A percentile compares a stretch with the other conserved stretches of the same genome.
phyloP scores from a whole-genome alignment of 2,888 invertebrate genomes.

The Adineta ricciae region DNA sequence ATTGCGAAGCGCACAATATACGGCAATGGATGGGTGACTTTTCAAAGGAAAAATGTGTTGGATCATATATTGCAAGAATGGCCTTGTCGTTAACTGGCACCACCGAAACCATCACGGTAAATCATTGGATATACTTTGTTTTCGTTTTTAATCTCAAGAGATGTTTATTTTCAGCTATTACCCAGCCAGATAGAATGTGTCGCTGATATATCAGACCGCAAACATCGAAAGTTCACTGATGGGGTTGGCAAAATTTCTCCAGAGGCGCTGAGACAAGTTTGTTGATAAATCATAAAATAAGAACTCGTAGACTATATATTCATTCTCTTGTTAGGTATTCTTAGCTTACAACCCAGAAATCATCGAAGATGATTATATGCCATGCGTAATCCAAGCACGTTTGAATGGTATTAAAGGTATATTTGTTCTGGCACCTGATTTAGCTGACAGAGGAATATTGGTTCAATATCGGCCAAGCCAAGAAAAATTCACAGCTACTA shows the following conservation, averaged over 20 bases:
- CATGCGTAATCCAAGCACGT: not conserved
- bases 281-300: not conserved
- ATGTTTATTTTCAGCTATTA: not conserved
- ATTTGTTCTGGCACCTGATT: not conserved
- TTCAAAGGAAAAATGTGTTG: constrained; percentile 37
- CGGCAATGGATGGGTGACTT: constrained; percentile 37
- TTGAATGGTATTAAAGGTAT: not conserved
- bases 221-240: not conserved
- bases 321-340: not conserved
- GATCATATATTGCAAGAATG: constrained; percentile 47
- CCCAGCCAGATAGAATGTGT: not conserved
- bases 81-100: constrained; percentile 45
- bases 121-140: not conserved
- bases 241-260: not conserved
- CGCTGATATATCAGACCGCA: not conserved
- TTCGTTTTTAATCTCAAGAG: not conserved
- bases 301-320: too few relatives aligned
- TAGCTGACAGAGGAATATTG: not conserved
- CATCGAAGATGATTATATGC: not conserved
- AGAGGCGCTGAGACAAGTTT: not conserved
- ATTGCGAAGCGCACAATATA: constrained; percentile 35
- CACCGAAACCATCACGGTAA: constrained; percentile 16
- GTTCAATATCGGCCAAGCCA: not conserved
- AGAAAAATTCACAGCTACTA: not conserved
- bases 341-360: not conserved